Evolutionary conservation across 2,888 invertebrate genomes (phyloP), one percentile per base, ranked within the genome.

Genomic region (Anthrax anthrax): DNA sequence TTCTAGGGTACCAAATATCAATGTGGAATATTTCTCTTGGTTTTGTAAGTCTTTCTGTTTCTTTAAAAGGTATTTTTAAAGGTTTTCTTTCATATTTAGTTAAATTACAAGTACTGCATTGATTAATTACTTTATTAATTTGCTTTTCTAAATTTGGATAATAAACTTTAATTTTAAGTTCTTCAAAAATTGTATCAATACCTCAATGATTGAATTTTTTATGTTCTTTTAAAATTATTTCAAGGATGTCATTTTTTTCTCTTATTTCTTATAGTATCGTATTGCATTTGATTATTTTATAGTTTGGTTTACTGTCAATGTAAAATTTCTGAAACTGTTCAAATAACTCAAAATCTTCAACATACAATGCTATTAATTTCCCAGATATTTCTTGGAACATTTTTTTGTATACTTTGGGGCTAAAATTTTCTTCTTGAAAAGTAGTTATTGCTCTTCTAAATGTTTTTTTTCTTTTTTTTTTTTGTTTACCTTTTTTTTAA

Each of bases 41-140:
- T 18, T 34, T 19, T 18, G 13, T 18, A 32, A 37, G 45, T 16
- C 16, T 45, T 36, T 39, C 32, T 0, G 40, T 40, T 16, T 36
- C 1, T 40, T 40, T 40, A n/a, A 41, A 23, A 13, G 40, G 40
- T n/a, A 14, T 18, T 40, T 41, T 36, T n/a, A 17, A 16, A 1
- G 45, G 45, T 18, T 45, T 19, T 32, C 40, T 16, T 36, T 45
- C 45, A 23, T 45, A 45, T 18, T 45, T 45, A 5, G 39, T 4
- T 18, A 14, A 2, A 39, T 32, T 32, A 36, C 45, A 40, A 2
- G 41, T 16, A n/a, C 23, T 14, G 18, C 45, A 45, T 12, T 40
- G 32, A 23, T 40, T 45, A 36, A 45, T 45, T 4, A 37, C 16
- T 19, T 44, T 32, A 18, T 39, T 32, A 9, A 44, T 39, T 18